Base-by-base conservation (phyloP, 2,888 invertebrate genomes). In the Drosophila antonietae region DNA sequence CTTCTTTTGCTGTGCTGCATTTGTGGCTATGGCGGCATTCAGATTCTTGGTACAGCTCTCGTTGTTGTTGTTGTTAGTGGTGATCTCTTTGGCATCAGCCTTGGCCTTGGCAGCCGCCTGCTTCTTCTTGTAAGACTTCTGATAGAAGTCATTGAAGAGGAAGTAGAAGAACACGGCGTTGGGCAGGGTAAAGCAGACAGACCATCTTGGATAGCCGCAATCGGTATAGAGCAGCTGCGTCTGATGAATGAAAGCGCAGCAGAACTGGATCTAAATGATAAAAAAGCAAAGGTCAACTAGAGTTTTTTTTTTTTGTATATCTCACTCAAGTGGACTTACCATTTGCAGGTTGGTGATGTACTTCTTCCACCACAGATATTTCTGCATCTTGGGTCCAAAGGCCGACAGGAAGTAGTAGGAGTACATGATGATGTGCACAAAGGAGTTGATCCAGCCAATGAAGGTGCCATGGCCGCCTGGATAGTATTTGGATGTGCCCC, bases 351-450 rank as follows among this genome's bases (percentile, higher is more conserved):
- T 96, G 35, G 98, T 98, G 83, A 98, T 96, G 93, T 98, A 96
- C 81, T 95, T 96, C 93, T 98, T 98, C 98, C 98, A 98, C 96
- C 97, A 98, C 75, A 98, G 93, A 91, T 97, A 98, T 92, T 96
- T 96, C 91, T 97, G 97, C 92, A 96, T 96, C 83, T 96, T 94
- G 0, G 98, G 98, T 35, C 98, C 97, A 91, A 98, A 94, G 0
- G 98, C 98, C 0, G 98, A 96, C 65, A 98, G 91, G 94, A 98
- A 94, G 89, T 98, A 98, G 92, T 98, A 98, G 2, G 96, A 94
- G 92, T 98, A 98, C 98, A 98, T 98, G 80, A 98, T 94, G 78
- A 98, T 96, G 91, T 98, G 98, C 20, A 98, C 98, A 88, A 98
- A 98, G 3, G 98, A 97, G 93, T 98, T 98, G 81, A 98, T 95